Conservation (phyloP, 2,113 vertebrate genomes). For the Struthidea cinerea region DNA sequence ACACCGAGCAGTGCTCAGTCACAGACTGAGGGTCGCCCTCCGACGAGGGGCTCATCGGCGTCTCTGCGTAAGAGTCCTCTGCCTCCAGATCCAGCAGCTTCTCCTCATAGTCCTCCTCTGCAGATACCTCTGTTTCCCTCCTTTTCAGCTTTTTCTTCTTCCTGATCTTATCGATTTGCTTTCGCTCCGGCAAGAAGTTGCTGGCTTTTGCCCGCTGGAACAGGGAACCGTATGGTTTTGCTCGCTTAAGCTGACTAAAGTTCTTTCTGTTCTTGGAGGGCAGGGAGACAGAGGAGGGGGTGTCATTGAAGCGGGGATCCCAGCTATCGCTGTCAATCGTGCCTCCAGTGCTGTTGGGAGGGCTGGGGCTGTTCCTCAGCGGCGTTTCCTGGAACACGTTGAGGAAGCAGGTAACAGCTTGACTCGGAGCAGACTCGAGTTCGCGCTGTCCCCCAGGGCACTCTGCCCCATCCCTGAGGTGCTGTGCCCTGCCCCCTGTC, state of each 20-base stretch:
- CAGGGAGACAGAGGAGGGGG: conserved; percentile 59
- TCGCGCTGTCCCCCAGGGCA: fast-evolving
- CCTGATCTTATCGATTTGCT: conserved; percentile 88
- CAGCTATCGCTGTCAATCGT: conserved; percentile 93
- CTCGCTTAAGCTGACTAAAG: conserved; percentile 75
- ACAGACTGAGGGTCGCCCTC: conserved; percentile 64
- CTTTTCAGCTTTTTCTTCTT: conserved; percentile 87
- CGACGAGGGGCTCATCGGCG: conserved; percentile 28
- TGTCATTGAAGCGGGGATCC: conserved; percentile 77
- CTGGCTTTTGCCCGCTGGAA: conserved; percentile 73
- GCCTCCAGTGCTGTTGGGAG: conserved; percentile 93
- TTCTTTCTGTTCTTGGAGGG: conserved; percentile 74
- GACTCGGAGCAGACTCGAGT: fast-evolving
- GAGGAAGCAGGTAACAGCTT: neutral
- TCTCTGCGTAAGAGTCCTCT: conserved; percentile 68
- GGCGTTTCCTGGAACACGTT: conserved; percentile 74
- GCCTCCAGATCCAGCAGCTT: conserved; percentile 82
- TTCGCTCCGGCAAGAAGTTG: conserved; percentile 75
- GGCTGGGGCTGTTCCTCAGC: conserved; percentile 89
- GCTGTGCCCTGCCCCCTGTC: neutral
- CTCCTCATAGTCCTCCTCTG: conserved; percentile 62
- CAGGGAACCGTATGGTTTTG: conserved; percentile 41
- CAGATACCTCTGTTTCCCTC: conserved; percentile 59
- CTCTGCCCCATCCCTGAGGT: neutral
- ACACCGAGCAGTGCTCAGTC: conserved; percentile 56